A percentile compares a stretch with the other conserved stretches of the same genome.
phyloP scores from a whole-genome alignment of 2,113 vertebrate species.

The Meles meles region DNA sequence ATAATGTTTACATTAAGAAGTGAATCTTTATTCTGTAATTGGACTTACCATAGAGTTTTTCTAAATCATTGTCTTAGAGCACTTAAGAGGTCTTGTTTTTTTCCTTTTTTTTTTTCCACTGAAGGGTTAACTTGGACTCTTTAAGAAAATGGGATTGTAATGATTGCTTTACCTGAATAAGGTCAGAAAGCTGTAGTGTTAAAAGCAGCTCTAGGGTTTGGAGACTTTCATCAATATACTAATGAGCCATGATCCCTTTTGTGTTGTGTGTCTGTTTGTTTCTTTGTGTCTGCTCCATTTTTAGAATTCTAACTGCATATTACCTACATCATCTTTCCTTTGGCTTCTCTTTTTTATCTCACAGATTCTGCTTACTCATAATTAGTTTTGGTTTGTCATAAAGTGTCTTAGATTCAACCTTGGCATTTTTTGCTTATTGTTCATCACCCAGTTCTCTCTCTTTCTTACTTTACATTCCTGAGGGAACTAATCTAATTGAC shows the following conservation, averaged over 20 bases:
- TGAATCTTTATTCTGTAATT: not conserved
- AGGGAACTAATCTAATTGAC: not conserved
- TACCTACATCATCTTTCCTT: not conserved
- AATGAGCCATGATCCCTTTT: not conserved
- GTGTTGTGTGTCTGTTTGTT: not conserved
- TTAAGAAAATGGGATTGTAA: not conserved
- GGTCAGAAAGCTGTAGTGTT: not conserved
- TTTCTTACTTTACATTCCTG: not conserved
- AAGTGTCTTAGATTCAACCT: not conserved
- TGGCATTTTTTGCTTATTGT: not conserved
- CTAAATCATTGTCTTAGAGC: not conserved
- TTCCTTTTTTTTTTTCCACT: not conserved
- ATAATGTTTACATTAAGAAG: conserved; percentile 5
- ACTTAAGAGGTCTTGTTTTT: not conserved
- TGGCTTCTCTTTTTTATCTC: not conserved
- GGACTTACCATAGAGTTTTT: conserved; percentile 4
- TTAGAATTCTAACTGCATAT: not conserved
- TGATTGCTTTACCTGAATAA: not conserved
- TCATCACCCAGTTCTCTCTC: not conserved
- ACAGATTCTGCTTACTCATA: not conserved
- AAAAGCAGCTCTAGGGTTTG: not conserved
- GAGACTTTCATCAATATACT: not conserved
- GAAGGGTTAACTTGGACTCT: not conserved
- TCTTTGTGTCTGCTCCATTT: not conserved
- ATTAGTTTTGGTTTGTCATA: not conserved